These are phyloP conservation scores for Phrynosoma platyrhinos DNA, from an alignment of 2,113 vertebrate species.

Conservation along the genomic window DNA sequence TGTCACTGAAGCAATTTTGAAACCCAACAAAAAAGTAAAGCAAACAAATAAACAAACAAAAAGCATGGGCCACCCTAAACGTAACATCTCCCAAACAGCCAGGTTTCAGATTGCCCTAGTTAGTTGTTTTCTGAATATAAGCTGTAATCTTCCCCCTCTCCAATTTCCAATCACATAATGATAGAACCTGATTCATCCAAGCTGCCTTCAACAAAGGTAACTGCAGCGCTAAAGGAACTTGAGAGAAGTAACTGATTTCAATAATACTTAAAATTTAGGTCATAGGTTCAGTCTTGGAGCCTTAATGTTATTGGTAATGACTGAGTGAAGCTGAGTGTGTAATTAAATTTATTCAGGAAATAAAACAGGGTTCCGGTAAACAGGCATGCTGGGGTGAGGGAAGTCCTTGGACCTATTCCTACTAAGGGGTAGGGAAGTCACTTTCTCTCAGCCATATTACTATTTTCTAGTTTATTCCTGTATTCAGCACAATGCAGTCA, in stretches of 20 bases:
- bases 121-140: too few relatives aligned
- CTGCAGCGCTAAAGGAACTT: not conserved
- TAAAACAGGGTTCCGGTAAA: conserved; percentile 37
- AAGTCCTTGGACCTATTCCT: conserved; percentile 5
- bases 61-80: too few relatives aligned
- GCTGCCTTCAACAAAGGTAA: not conserved
- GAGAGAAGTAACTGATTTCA: conserved; percentile 35
- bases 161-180: too few relatives aligned
- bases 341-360: conserved; percentile 59
- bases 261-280: conserved; percentile 22
- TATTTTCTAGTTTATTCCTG: not conserved
- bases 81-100: too few relatives aligned
- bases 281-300: conserved; percentile 42
- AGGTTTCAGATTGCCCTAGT: too few relatives aligned
- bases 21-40: too few relatives aligned
- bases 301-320: conserved; percentile 49
- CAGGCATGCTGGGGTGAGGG: not conserved
- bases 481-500: not conserved
- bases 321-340: conserved; percentile 60
- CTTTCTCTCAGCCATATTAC: not conserved
- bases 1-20: too few relatives aligned
- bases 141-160: too few relatives aligned
- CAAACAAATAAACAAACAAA: too few relatives aligned
- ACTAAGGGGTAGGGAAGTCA: conserved; percentile 2
- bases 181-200: not conserved